These are phyloP conservation scores for Ariolimax columbianus DNA, from an alignment of 2,888 invertebrate genomes.

Conservation along the genomic window DNA sequence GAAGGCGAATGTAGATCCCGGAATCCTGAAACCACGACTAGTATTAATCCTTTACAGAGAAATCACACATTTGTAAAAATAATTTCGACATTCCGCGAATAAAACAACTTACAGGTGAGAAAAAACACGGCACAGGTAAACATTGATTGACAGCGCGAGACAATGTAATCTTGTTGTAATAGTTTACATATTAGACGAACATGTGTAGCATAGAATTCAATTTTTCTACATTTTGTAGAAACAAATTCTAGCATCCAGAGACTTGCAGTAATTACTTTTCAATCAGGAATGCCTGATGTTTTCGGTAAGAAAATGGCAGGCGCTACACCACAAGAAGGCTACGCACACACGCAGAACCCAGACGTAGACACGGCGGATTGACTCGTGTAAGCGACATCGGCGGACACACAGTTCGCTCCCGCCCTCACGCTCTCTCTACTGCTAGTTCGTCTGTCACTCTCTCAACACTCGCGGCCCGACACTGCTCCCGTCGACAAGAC, in stretches of 20 bases:
- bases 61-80: neutral
- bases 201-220: neutral
- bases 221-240: neutral
- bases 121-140: slow-evolving; percentile 4
- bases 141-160: slow-evolving; percentile 16
- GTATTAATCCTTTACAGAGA: neutral
- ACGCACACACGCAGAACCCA: slow-evolving; percentile 2
- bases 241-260: neutral
- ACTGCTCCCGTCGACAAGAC: neutral
- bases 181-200: neutral
- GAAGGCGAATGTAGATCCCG: neutral
- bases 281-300: neutral
- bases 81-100: neutral
- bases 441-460: slow-evolving; percentile 37
- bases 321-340: neutral
- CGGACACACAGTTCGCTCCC: slow-evolving; percentile 28
- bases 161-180: neutral
- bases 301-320: slow-evolving; percentile 19
- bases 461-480: slow-evolving; percentile 27
- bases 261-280: neutral
- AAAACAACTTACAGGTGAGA: neutral
- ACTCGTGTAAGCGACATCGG: slow-evolving; percentile 26
- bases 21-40: neutral
- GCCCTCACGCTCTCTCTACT: slow-evolving; percentile 32
- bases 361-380: slow-evolving; percentile 26